Evolutionary conservation across 2,888 invertebrate species (phyloP), one percentile per base, ranked within the genome.

Genomic region (Mactromeris polynyma): DNA sequence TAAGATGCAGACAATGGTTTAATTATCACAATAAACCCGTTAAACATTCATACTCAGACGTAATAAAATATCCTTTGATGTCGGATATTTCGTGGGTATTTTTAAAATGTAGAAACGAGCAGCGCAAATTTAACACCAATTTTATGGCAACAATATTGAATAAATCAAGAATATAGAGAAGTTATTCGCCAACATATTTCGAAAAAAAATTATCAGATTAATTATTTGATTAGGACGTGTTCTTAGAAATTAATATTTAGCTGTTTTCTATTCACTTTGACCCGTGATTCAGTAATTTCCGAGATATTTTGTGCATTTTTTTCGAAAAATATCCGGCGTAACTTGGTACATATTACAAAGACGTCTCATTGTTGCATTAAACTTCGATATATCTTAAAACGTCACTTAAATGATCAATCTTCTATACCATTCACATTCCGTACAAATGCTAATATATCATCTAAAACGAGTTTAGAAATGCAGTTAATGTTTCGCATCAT

Each of bases 91-190:
- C 21, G 36, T 33, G 69, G 1, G n/a, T 33, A 17, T 33, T 69
- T 33, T 33, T 14, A n/a, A 69, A 73, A 14, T 19, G 36, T 73
- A 73, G 36, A 19, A 36, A 33, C 14, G 73, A 73, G 31, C 33
- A 9, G 33, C 17, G 9, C 9, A 26, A 73, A 26, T 73, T 36
- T 73, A 73, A 73, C 73, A 73, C 14, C 36, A 33, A 73, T 26
- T 73, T 64, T 36, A 73, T 73, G 73, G 26, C 19, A 19, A 73
- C n/a, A 19, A 73, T 73, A 73, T 73, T 73, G 73, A 73, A 73
- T 73, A 73, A 73, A 73, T 73, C 73, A 33, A 33, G 31, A 73
- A 73, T 64, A 64, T 64, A 11, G 46, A 2, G 26, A 64, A 26
- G 58, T 64, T n/a, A 64, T 46, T 46, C 11, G 46, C 46, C 46